Evolutionary conservation across 1,140 invertebrate species (phyloP), one percentile per base, ranked within the genome.

Genomic region (Heliothis virescens): DNA sequence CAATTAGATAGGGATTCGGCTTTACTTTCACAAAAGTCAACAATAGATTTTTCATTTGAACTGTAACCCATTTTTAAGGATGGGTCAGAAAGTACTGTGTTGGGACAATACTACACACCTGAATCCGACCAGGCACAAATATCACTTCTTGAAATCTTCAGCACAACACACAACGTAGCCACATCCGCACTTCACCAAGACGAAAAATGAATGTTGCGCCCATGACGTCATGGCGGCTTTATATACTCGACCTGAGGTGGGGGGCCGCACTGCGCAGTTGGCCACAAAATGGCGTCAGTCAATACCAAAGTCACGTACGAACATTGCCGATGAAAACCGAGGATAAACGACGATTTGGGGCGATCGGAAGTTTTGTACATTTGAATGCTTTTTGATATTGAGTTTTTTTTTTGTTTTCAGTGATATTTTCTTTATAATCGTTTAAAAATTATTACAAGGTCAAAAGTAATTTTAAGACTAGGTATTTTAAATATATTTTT

Each of bases 21-120:
- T 92, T 94, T 94, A 91, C 91, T 92, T 91, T 94, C 93, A 90
- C 93, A 94, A 87, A 94, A 94, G 81, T 94, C 93, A 82, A 91
- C 93, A 80, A 93, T 86, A 85, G 89, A 89, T 84, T 90, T 92
- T 89, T 94, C 92, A 85, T 91, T 90, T 75, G 82, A 83, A 87
- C 85, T 91, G 88, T 93, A 93, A 82, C 92, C 92, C 93, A 94
- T 94, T 85, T 83, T 88, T 78, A 79, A 82, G 83, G 60, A 85
- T 79, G 83, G 80, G 85, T 84, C 84, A 85, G 82, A 88, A 86
- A 89, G 89, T 89, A 90, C 86, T 89, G 88, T 71, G 52, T 85
- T 88, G 88, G 86, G 84, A 91, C 83, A 87, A 89, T 91, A 87
- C 90, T 94, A 94, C 93, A 94, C 91, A 94, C 93, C 92, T 94